phyloP scores from a whole-genome alignment of 2,888 invertebrate species.

The Ormia ochracea region DNA sequence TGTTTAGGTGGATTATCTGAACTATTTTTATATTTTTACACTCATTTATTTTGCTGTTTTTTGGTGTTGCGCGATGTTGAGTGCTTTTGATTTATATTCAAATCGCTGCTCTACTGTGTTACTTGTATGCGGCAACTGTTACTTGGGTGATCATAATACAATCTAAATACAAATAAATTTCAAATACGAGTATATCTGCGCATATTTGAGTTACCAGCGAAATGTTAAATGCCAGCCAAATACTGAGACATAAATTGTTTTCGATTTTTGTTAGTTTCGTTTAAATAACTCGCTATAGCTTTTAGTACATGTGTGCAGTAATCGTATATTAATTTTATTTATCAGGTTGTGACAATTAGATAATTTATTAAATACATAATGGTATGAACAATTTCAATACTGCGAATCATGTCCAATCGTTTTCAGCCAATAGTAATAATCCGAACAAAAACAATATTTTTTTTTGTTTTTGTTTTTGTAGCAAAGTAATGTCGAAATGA shows the following conservation, averaged over 20 bases:
- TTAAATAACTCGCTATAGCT: constrained; percentile 2
- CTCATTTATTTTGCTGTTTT: not conserved
- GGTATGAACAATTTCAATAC: not conserved
- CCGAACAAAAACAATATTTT: too few species aligned
- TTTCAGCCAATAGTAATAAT: too few species aligned
- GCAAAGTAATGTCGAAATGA: too few species aligned
- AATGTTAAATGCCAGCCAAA: constrained; percentile 28
- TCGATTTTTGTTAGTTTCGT: not conserved
- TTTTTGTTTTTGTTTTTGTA: too few species aligned
- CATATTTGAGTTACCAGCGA: constrained; percentile 1
- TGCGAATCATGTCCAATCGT: not conserved
- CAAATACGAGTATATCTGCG: not conserved
- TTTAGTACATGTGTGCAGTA: not conserved
- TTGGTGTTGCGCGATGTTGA: not conserved
- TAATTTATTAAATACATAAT: not conserved
- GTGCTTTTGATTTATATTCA: constrained; percentile 17
- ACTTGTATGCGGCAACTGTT: constrained; percentile 3
- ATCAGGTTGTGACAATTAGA: constrained; percentile 31
- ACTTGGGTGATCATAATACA: constrained; percentile 38
- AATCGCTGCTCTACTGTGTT: constrained; percentile 29
- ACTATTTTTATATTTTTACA: constrained; percentile 34
- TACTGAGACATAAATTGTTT: constrained; percentile 26
- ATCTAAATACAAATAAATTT: constrained; percentile 15
- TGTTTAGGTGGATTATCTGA: constrained; percentile 35
- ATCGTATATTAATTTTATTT: constrained; percentile 31